Evolutionary conservation across 1,140 invertebrate genomes (phyloP).

Genomic region (Anthonomus grandis): DNA sequence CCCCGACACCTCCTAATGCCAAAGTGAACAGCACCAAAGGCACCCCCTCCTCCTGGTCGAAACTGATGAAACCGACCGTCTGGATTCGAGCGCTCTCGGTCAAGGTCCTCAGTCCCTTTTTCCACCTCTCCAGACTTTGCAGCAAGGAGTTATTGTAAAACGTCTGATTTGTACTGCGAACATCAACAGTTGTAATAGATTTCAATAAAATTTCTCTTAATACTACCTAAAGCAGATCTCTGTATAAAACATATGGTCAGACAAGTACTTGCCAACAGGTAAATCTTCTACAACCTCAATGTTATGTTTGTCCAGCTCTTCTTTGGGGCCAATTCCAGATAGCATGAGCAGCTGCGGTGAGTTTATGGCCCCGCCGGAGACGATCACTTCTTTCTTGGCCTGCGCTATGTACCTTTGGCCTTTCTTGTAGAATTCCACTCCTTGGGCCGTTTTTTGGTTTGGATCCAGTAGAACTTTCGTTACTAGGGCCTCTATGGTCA

Average conservation of each 20-base stretch:
- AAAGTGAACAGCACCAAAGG: no score
- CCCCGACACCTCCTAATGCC: no score
- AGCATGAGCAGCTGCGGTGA: slow-evolving; percentile 78
- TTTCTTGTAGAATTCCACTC: slow-evolving; percentile 64
- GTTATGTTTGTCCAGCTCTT: slow-evolving; percentile 62
- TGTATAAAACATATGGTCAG: slow-evolving; percentile 69
- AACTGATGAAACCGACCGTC: slow-evolving; percentile 15
- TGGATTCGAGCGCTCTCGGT: slow-evolving; percentile 1
- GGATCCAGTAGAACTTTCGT: slow-evolving; percentile 47
- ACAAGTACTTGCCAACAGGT: slow-evolving; percentile 70
- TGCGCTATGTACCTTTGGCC: slow-evolving; percentile 47
- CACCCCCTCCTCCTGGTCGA: no score
- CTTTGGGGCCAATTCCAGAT: slow-evolving; percentile 75
- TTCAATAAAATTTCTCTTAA: not conserved
- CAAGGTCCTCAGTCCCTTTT: slow-evolving; percentile 8
- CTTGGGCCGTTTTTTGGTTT: slow-evolving; percentile 59
- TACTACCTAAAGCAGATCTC: slow-evolving; percentile 6
- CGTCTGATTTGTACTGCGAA: slow-evolving; percentile 29
- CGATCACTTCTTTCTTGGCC: slow-evolving; percentile 67
- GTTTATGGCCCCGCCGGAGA: slow-evolving; percentile 71
- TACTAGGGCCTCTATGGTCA: slow-evolving; percentile 56
- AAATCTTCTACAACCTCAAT: slow-evolving; percentile 65
- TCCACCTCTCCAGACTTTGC: slow-evolving; percentile 21
- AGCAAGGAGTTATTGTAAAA: slow-evolving; percentile 2
- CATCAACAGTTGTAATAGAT: slow-evolving; percentile 41